These are phyloP conservation scores for Oostethus manadensis DNA, from an alignment of 2,113 vertebrate species.

Conservation along the genomic window DNA sequence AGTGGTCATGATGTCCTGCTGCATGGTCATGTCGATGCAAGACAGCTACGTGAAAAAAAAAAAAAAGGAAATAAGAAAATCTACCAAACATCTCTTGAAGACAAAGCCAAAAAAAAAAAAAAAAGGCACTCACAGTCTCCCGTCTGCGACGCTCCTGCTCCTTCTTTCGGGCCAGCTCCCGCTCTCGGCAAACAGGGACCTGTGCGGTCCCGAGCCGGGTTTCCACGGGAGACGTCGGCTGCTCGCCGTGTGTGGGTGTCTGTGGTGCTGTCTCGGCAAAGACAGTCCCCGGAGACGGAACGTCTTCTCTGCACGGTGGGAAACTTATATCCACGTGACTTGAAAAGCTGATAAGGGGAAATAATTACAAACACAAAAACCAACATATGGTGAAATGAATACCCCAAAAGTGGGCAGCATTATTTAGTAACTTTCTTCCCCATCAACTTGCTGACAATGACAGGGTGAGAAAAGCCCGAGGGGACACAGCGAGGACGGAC, in stretches of 20 bases:
- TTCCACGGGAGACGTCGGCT: slow-evolving; percentile 24
- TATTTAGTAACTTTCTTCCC: too few species aligned
- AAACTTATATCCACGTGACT: slow-evolving; percentile 16
- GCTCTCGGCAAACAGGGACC: slow-evolving; percentile 54
- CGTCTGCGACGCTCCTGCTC: slow-evolving; percentile 86
- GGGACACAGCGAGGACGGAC: neutral
- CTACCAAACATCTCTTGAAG: too few species aligned
- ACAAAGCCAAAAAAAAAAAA: neutral
- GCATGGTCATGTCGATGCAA: slow-evolving; percentile 82
- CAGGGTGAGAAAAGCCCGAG: neutral
- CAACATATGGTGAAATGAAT: too few species aligned
- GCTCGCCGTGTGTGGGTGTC: slow-evolving; percentile 24
- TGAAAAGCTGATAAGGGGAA: slow-evolving; percentile 23
- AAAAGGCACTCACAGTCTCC: slow-evolving; percentile 78
- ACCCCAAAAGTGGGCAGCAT: too few species aligned
- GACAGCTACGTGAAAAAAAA: slow-evolving; percentile 68
- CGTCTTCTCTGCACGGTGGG: slow-evolving; percentile 20
- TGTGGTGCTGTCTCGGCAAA: slow-evolving; percentile 32
- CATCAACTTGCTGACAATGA: neutral
- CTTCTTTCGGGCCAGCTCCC: slow-evolving; percentile 78
- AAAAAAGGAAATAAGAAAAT: neutral
- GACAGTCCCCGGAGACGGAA: slow-evolving; percentile 28
- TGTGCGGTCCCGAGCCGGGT: slow-evolving; percentile 34
- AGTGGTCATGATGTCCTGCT: slow-evolving; percentile 83
- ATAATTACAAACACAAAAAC: neutral